Evolutionary conservation across 2,888 invertebrate species (phyloP), one percentile per base, ranked within the genome.

Genomic region (Cerastoderma edule): DNA sequence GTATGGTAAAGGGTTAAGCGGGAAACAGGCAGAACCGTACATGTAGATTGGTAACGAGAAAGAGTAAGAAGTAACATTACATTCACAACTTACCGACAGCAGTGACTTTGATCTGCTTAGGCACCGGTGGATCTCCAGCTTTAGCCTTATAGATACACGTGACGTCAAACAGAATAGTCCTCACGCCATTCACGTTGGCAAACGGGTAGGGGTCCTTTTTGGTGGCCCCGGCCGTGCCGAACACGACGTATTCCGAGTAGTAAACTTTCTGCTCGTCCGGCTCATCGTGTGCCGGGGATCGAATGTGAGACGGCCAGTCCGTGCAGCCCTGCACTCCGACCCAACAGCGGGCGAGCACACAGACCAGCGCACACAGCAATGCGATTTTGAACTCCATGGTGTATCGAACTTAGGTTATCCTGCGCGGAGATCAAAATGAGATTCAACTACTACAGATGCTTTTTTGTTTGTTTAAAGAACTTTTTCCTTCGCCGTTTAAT

Each of bases 161-260:
- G 33, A 66, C 66, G 1, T 48, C 22, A 27, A 66, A 66, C 53
- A 53, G 53, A 10, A 66, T 50, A 22, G 66, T 66, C 22, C 66
- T 22, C 8, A 66, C 66, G 27, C 66, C 66, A 22, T 48, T 33
- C 3, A 53, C 33, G 24, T 5, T 10, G 3, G 30, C 32, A 35
- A 5, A 33, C 2, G 66, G 66, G 50, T 22, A 50, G n/a, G 28
- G 22, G n/a, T 53, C 53, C n/a, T 48, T 66, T 13, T 10, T 27
- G 24, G 48, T 50, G 24, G 33, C 22, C 13, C 30, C 24, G 16
- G 50, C 66, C 4, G 1, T 53, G 2, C 66, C 66, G 33, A 66
- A 66, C 27, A 50, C 66, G 22, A 66, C 66, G 28, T 66, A 50
- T n/a, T 66, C 66, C 30, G 66, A 48, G 24, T 53, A 66, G 33